Base-by-base conservation (phyloP, 2,888 invertebrate genomes). In the Neuroscelio doddi region DNA sequence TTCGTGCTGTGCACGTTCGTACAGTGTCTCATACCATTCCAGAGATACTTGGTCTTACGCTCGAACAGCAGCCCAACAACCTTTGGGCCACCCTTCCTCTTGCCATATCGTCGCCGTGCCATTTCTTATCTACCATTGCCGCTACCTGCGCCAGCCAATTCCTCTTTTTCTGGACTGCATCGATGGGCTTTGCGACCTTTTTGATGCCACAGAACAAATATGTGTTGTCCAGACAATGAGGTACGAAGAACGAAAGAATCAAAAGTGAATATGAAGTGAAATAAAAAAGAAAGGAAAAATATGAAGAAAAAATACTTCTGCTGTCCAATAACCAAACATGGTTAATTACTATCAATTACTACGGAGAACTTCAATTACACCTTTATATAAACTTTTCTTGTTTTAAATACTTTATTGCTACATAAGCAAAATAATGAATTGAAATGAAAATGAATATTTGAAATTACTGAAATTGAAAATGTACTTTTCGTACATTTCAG, bases 141-240 rank as follows among this genome's bases (percentile, higher is more conserved):
- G 30, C n/a, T 10, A 9, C 30, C 8, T 9, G n/a, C 58, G 58
- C 30, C 58, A 30, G 62, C 47, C 64, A 56, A 66, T 63, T 68
- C 68, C 50, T 62, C 64, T 55, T 64, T 52, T 41, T 55, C 57
- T 52, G 39, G 45, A 34, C 21, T 14, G 45, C 56, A 45, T 56
- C 55, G 64, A 52, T 58, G 47, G 56, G 67, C 70, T 69, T 67
- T 69, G 66, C 64, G 64, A 71, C 66, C 67, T 66, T 68, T 58
- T 66, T 65, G 58, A 66, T 68, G 70, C 68, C 70, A 42, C 69
- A 64, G 71, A 69, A 67, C 74, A 77, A 77, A 77, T 77, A 76
- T 76, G 75, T 74, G 70, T 62, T 38, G 65, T 61, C 44, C 59
- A 61, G 70, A 62, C 63, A 69, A 70, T 55, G 64, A 63, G 65